Percentiles rank a stretch among this genome's conserved stretches.
Conservation (phyloP, 1,140 invertebrate genomes). For the Trichonephila inaurata region DNA sequence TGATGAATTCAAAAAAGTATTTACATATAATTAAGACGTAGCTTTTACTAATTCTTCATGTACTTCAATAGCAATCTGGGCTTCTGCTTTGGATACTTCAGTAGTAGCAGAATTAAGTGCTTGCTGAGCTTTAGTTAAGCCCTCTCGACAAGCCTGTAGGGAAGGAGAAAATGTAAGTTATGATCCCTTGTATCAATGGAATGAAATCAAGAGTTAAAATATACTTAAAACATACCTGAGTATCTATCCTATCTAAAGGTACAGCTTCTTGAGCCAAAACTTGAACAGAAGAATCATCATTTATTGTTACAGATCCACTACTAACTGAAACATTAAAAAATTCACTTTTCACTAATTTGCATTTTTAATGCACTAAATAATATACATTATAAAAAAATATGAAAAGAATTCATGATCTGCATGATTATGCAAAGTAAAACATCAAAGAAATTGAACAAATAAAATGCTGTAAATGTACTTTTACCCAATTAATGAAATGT, state of each 20-base stretch:
- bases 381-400: too few relatives aligned
- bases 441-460: too few relatives aligned
- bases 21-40: constrained; percentile 78
- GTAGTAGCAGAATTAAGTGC: constrained; percentile 88
- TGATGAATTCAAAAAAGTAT: not conserved
- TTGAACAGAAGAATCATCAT: constrained; percentile 99
- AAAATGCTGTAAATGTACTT: too few relatives aligned
- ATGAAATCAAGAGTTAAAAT: not conserved
- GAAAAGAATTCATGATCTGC: too few relatives aligned
- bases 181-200: not conserved
- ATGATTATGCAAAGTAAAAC: too few relatives aligned
- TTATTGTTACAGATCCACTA: constrained; percentile 98
- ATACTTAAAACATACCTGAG: constrained; percentile 72
- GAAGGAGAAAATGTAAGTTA: too few relatives aligned
- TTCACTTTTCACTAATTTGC: not conserved
- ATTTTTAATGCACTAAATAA: not conserved
- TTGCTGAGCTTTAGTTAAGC: constrained; percentile 91
- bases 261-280: constrained; percentile 98
- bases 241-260: constrained; percentile 92
- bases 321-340: constrained; percentile 85
- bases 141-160: constrained; percentile 84
- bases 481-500: too few relatives aligned
- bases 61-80: constrained; percentile 96
- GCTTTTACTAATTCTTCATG: constrained; percentile 95
- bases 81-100: constrained; percentile 94